Evolutionary conservation across 2,797 vertebrate species (phyloP).

Genomic region (Novumbra hubbsi): DNA sequence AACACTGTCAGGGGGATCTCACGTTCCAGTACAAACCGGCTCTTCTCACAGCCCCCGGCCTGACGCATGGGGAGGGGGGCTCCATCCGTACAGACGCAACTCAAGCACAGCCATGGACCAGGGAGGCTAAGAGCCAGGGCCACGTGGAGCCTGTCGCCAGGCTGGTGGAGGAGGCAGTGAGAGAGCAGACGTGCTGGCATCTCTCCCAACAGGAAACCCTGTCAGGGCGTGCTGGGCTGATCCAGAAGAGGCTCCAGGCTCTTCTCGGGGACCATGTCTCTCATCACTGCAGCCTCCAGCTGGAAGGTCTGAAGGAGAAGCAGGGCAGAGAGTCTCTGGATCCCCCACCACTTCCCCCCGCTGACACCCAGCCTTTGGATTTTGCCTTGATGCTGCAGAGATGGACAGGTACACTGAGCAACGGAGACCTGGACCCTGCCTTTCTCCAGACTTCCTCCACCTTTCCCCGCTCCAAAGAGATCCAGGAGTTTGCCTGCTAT

Average conservation of each 20-base stretch:
- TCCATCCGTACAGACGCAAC: slow-evolving; percentile 5
- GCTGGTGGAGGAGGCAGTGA: slow-evolving; percentile 63
- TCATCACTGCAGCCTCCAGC: slow-evolving; percentile 81
- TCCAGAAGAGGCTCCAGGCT: slow-evolving; percentile 80
- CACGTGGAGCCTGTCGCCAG: slow-evolving; percentile 35
- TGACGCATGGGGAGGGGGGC: slow-evolving; percentile 43
- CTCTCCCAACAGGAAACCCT: slow-evolving; percentile 79
- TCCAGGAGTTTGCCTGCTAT: slow-evolving; percentile 74
- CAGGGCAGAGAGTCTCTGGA: slow-evolving; percentile 37
- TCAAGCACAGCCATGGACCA: slow-evolving; percentile 17
- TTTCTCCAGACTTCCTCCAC: slow-evolving; percentile 45
- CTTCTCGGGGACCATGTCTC: slow-evolving; percentile 80
- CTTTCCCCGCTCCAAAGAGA: slow-evolving; percentile 57
- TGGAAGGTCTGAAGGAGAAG: slow-evolving; percentile 77
- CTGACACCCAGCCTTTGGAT: slow-evolving; percentile 51
- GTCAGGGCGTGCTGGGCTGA: slow-evolving; percentile 71
- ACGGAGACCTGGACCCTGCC: slow-evolving; percentile 24
- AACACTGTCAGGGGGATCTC: slow-evolving; percentile 25
- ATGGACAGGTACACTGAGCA: slow-evolving; percentile 44
- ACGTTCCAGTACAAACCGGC: slow-evolving; percentile 16
- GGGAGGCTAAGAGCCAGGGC: neutral
- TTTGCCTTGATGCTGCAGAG: slow-evolving; percentile 48
- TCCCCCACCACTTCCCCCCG: slow-evolving; percentile 3
- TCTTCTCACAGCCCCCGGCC: slow-evolving; percentile 61
- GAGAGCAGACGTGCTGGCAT: slow-evolving; percentile 68